phyloP scores from a whole-genome alignment of 2,113 vertebrate genomes.

The Paramormyrops kingsleyae region DNA sequence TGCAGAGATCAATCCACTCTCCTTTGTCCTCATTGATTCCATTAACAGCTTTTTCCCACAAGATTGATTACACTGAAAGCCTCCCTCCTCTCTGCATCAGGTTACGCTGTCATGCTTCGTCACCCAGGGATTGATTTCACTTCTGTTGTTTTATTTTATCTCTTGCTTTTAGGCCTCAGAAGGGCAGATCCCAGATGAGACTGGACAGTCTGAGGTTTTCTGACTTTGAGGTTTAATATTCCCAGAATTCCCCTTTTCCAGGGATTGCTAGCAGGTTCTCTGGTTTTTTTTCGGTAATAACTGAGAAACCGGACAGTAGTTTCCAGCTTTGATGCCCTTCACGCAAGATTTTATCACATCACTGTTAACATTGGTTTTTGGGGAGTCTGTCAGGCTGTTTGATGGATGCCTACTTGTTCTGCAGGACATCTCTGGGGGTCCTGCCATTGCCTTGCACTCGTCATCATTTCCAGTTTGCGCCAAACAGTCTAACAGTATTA shows the following conservation, averaged over 20 bases:
- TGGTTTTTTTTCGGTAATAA: not conserved
- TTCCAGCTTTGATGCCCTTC: not conserved
- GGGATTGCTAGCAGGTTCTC: not conserved
- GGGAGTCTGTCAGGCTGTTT: not conserved
- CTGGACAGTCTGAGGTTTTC: conserved; percentile 32
- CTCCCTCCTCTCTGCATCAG: conserved; percentile 43
- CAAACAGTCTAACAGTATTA: not conserved
- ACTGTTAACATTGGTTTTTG: conserved; percentile 12
- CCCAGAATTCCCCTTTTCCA: not conserved
- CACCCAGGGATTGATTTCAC: conserved; percentile 18
- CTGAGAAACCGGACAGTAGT: not conserved
- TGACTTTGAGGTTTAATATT: not conserved
- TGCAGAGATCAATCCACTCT: conserved; percentile 55
- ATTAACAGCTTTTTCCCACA: conserved; percentile 64
- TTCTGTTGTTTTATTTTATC: not conserved
- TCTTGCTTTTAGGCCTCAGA: not conserved
- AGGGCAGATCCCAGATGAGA: not conserved
- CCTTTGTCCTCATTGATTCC: conserved; percentile 62
- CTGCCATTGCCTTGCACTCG: not conserved
- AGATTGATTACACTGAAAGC: conserved; percentile 66
- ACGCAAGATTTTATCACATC: not conserved
- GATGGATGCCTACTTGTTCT: not conserved
- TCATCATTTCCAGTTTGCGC: not conserved
- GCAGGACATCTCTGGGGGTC: not conserved
- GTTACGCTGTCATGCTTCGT: conserved; percentile 44